A percentile compares a stretch with the other conserved stretches of the same genome.
These are phyloP conservation scores for Dromococcyx pavoninus DNA, from an alignment of 2,797 vertebrate species.

Conservation along the genomic window DNA sequence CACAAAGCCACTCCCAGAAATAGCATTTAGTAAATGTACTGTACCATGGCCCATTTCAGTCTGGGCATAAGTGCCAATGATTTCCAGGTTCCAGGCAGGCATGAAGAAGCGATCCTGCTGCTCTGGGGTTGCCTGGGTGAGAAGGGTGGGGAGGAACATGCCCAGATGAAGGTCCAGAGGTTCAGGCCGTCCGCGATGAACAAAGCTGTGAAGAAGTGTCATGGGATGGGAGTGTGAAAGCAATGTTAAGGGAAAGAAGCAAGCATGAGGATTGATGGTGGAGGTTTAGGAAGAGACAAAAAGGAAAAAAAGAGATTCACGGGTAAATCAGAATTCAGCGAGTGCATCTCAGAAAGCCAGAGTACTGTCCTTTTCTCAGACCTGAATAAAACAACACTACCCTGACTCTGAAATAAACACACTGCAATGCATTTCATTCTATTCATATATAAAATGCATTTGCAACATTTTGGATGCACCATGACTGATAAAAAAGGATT, in stretches of 20 bases:
- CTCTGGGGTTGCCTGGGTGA: slow-evolving; percentile 93
- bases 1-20: slow-evolving; percentile 35
- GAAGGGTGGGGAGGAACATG: slow-evolving; percentile 98
- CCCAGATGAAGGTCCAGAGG: slow-evolving; percentile 97
- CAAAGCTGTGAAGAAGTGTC: slow-evolving; percentile 80
- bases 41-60: slow-evolving; percentile 99
- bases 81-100: slow-evolving; percentile 96
- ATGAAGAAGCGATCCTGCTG: slow-evolving; percentile 98
- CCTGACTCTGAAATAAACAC: background rate
- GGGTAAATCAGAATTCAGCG: slow-evolving; percentile 53
- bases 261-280: slow-evolving; percentile 50
- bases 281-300: slow-evolving; percentile 46
- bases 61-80: slow-evolving; percentile 99
- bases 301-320: slow-evolving; percentile 12
- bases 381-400: background rate
- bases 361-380: slow-evolving; percentile 67
- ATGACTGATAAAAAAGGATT: background rate
- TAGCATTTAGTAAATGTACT: slow-evolving; percentile 73
- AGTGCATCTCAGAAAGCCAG: slow-evolving; percentile 1
- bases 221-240: slow-evolving; percentile 58
- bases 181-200: slow-evolving; percentile 86
- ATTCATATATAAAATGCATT: background rate
- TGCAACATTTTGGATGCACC: background rate
- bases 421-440: background rate
- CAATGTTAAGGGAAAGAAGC: slow-evolving; percentile 53